Evolutionary conservation across 2,888 invertebrate species (phyloP), one percentile per base, ranked within the genome.

Genomic region (Eilema sororculum): DNA sequence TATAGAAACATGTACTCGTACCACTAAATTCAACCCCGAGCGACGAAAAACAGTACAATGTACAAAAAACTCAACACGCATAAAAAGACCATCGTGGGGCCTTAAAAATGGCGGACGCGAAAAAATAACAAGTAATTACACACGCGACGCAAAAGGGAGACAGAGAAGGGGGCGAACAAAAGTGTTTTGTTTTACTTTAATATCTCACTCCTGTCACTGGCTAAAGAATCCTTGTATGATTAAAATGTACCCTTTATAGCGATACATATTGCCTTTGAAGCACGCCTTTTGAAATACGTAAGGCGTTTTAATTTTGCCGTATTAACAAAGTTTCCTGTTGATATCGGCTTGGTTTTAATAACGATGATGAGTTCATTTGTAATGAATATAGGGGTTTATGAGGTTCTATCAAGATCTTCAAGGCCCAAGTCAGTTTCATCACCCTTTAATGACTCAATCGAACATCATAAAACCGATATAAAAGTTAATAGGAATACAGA

Each of bases 141-240:
- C 88, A 87, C 84, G 83, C 85, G 81, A 77, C 76, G 77, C 69
- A 80, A 82, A 79, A 66, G 68, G 68, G 80, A 77, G 77, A 78
- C 67, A 20, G 67, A 37, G 61, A 52, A 71, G 72, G 83, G 82
- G 80, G 76, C 72, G 67, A 88, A 90, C 90, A 91, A 90, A 86
- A 89, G 87, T 78, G 86, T 86, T 86, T 86, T 89, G 90, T 90
- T 90, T 90, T 89, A 90, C 90, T 91, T 91, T 92, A 92, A 92
- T 92, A 92, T 92, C 89, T 92, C 92, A 92, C 88, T 88, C 81
- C 88, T 89, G 91, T 90, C 91, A 86, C 67, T 80, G 73, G 78
- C 80, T 84, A 82, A 87, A 89, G 86, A 89, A 89, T 86, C 84
- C 84, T 84, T 84, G 75, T 81, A 82, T 90, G 90, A 91, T 91